Percentiles rank a stretch among this genome's conserved stretches.
Conservation (phyloP, 2,113 vertebrate species). For the Glaucomys volans region DNA sequence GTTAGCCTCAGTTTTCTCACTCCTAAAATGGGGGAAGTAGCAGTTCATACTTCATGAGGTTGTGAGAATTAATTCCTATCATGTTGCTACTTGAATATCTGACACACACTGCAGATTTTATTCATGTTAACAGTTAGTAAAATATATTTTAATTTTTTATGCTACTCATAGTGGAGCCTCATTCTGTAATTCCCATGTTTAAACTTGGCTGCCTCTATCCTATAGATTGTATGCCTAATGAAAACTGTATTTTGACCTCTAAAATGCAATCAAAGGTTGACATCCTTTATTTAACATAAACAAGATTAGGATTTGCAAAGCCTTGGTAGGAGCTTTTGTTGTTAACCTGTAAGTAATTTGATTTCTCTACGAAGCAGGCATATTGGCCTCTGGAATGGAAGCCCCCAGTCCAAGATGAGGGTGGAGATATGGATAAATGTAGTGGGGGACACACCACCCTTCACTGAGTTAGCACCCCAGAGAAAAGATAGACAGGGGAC, state of each 20-base stretch:
- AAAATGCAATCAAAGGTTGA: not conserved
- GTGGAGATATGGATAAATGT: rapidly evolving
- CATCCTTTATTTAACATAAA: not conserved
- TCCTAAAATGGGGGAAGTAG: not conserved
- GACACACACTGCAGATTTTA: not conserved
- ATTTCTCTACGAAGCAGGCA: not conserved
- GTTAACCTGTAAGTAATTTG: not conserved
- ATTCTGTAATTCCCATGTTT: not conserved
- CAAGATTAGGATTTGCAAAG: not conserved
- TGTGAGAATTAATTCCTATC: not conserved
- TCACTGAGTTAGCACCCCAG: not conserved
- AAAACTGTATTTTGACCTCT: not conserved
- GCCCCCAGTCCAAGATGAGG: not conserved
- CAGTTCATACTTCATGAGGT: not conserved
- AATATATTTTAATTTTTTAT: not conserved
- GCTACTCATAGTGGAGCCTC: not conserved
- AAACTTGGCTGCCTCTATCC: not conserved
- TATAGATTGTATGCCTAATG: not conserved
- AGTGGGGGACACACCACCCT: rapidly evolving
- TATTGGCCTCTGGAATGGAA: rapidly evolving
- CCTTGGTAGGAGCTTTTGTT: not conserved
- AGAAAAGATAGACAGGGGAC: not conserved
- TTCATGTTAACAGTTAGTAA: not conserved
- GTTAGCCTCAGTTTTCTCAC: not conserved
- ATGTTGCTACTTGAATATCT: not conserved